Evolutionary conservation across 2,888 invertebrate genomes (phyloP).

Genomic region (Eupithecia exiguata): DNA sequence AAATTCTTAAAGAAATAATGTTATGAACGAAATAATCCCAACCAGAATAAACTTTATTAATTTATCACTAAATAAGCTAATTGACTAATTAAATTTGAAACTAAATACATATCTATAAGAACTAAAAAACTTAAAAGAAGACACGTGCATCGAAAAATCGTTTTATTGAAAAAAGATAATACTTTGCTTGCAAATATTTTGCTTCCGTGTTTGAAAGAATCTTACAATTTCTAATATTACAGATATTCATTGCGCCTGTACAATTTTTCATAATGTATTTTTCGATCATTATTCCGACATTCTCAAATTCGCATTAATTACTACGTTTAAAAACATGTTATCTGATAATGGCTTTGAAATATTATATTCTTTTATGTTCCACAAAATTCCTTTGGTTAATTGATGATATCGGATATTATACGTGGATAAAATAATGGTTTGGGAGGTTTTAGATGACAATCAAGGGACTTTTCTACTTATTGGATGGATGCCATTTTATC

Average conservation of each 20-base stretch:
- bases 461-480: neutral
- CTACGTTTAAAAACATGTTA: neutral
- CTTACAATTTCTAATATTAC: neutral
- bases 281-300: neutral
- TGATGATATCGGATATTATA: constrained; percentile 18
- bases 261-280: neutral
- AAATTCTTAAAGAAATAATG: no score
- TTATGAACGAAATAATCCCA: no score
- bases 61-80: no score
- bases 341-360: neutral
- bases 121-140: no score
- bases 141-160: no score
- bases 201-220: neutral
- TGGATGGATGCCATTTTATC: neutral
- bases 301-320: neutral
- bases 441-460: neutral
- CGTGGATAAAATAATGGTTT: neutral
- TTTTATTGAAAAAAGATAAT: neutral
- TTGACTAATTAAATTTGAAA: no score
- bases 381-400: constrained; percentile 2
- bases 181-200: neutral
- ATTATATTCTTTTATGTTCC: constrained; percentile 4
- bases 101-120: no score
- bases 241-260: neutral
- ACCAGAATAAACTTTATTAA: no score